Base-by-base conservation (phyloP, 2,888 invertebrate species). In the Andrena fulva region DNA sequence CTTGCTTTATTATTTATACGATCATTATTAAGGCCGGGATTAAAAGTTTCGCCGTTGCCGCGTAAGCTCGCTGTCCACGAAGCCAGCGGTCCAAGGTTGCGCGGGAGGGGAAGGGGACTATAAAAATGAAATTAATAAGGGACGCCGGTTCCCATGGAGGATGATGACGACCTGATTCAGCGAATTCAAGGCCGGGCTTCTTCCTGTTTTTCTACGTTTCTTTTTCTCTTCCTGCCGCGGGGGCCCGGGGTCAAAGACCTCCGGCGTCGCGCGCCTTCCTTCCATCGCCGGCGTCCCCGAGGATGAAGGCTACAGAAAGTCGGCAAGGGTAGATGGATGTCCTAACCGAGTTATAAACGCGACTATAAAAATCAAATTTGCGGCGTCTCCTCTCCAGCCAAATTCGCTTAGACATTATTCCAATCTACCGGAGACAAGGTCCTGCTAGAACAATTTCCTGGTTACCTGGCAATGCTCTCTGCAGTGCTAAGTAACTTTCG, bases 301-400 rank as follows among this genome's bases (percentile, higher is more conserved):
- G 84, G 79, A 85, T 74, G 75, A 84, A 66, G 82, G 78, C 20
- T 62, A 67, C 78, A 75, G 85, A 77, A 83, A 75, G 68, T 76
- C 80, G 42, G 81, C 81, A 72, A 75, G 84, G 82, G 70, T 79
- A 80, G 84, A 80, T 80, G 84, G 87, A 86, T 82, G 82, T 85
- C 87, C 86, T 90, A 90, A 90, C 88, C 60, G 85, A 87, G 90
- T 90, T 91, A 90, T 90, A 88, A 90, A 85, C 88, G 89, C 88
- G 87, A 90, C 87, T 90, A 90, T 85, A 89, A 89, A 89, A 90
- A 90, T 90, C 85, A 89, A 90, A 90, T 90, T 90, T 90, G 87
- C 85, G 89, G 88, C 85, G 86, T 86, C 85, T 83, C 78, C 82
- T 75, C 66, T 54, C 69, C 59, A 69, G 66, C 48, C 42, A 81